These are phyloP conservation scores for Melinopterus prodromus DNA, from an alignment of 2,888 invertebrate genomes.

Conservation along the genomic window DNA sequence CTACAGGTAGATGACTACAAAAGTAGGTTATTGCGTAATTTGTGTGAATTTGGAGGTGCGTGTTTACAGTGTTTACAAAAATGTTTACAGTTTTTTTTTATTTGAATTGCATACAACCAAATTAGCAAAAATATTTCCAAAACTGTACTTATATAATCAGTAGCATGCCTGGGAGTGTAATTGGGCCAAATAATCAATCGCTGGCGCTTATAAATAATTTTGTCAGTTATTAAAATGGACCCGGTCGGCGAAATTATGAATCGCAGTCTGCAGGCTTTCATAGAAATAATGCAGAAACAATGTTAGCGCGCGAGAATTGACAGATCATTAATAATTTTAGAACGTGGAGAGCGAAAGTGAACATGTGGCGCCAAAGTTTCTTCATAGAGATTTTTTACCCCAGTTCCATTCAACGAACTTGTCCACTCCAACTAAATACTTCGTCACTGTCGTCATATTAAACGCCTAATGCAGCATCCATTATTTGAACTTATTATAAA, in stretches of 20 bases:
- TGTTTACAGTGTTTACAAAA: too few relatives aligned
- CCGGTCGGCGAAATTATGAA: background rate
- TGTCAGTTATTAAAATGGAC: background rate
- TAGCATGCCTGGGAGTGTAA: too few relatives aligned
- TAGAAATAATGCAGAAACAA: conserved; percentile 55
- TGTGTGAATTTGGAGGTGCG: too few relatives aligned
- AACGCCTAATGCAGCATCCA: too few relatives aligned
- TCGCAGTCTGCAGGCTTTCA: background rate
- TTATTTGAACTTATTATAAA: too few relatives aligned
- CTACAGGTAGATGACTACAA: too few relatives aligned
- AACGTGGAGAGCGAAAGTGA: conserved; percentile 33
- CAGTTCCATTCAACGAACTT: background rate
- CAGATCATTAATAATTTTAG: conserved; percentile 53
- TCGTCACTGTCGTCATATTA: background rate
- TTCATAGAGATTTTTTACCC: conserved; percentile 38
- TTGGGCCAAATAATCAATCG: background rate
- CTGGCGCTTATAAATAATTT: background rate
- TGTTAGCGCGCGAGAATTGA: conserved; percentile 52
- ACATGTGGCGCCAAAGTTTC: conserved; percentile 38
- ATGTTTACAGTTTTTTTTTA: too few relatives aligned
- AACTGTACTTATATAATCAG: too few relatives aligned
- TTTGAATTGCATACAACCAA: too few relatives aligned
- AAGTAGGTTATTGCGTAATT: too few relatives aligned
- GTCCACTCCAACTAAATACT: background rate
- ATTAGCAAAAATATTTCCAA: too few relatives aligned